Base-by-base conservation (phyloP, 2,113 vertebrate species). In the Larimichthys crocea region DNA sequence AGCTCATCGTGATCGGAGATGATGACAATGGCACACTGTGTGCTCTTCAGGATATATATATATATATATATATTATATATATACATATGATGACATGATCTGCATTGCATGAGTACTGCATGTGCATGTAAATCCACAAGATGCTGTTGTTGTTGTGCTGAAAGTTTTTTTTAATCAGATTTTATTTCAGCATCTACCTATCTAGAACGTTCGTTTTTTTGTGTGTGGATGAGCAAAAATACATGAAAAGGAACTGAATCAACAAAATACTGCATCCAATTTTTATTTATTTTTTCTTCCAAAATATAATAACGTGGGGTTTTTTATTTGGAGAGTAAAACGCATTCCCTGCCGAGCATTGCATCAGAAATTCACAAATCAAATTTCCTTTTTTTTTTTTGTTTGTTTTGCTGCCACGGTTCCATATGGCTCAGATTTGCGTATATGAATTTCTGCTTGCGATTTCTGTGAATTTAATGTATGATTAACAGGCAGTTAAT, bases 31-130 rank as follows among this genome's bases (percentile, higher is more conserved):
- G 56, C 56, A 80, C 74, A 53, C 48, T 5, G 60, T 78, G 75
- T 66, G 70, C 70, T 87, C 79, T 83, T 82, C 46, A 68, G 63
- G 44, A 35, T 35, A 35, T 8, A 35, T 35, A 35, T 35, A 35
- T 7, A 35, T 8, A 35, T 35, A 35, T 35, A 35, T 7, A 35
- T 35, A 35, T 35, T 5, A 6, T 35, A 35, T 35, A 35, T 35
- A 6, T 35, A 35, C 5, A 35, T 35, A 35, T 68, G 50, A 67
- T 83, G 74, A 65, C 42, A 42, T 68, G 35, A 56, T n/a, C 61
- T 68, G 31, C 31, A 35, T 35, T 35, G 31, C 31, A 35, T 35
- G 6, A 7, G 31, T 53, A 26, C 1, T 68, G 56, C 24, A 22
- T 52, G 59, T 11, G 50, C 44, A 80, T 76, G 20, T 29, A 73